Percentiles rank a stretch among this genome's conserved stretches.
Evolutionary conservation across 2,113 vertebrate species (phyloP).

Genomic region (Pterocles burchelli): DNA sequence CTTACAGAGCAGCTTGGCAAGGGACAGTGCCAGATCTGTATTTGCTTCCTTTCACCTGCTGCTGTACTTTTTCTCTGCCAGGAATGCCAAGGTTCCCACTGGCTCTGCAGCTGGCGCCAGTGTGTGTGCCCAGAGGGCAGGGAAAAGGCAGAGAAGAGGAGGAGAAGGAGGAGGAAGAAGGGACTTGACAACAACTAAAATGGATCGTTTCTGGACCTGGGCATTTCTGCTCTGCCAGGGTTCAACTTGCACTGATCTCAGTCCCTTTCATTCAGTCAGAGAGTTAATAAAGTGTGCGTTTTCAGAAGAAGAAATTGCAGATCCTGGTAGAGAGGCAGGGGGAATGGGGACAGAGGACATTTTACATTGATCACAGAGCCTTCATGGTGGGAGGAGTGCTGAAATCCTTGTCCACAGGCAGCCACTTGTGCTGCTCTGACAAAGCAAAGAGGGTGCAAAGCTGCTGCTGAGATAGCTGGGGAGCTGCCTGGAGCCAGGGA

Average conservation of each 20-base stretch:
- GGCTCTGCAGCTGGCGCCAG: slow-evolving; percentile 51
- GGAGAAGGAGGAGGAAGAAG: not conserved
- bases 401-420: not conserved
- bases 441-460: not conserved
- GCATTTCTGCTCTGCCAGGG: not conserved
- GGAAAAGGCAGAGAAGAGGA: not conserved
- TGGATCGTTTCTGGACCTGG: not conserved
- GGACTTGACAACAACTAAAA: not conserved
- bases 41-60: slow-evolving; percentile 62
- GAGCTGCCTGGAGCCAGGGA: not conserved
- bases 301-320: not conserved
- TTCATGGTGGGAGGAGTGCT: fast-evolving
- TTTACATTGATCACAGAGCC: not conserved
- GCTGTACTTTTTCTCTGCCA: slow-evolving; percentile 47
- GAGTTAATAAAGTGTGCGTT: not conserved
- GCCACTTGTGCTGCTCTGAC: not conserved
- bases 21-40: not conserved
- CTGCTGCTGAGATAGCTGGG: not conserved
- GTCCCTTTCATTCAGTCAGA: not conserved
- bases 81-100: slow-evolving; percentile 40
- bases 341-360: not conserved
- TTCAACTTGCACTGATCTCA: not conserved
- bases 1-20: slow-evolving; percentile 32
- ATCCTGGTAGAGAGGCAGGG: not conserved
- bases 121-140: not conserved